Percentiles rank a stretch among this genome's conserved stretches.
These are phyloP conservation scores for Rhagophthalmus giganteus DNA, from an alignment of 2,888 invertebrate species.

Conservation along the genomic window DNA sequence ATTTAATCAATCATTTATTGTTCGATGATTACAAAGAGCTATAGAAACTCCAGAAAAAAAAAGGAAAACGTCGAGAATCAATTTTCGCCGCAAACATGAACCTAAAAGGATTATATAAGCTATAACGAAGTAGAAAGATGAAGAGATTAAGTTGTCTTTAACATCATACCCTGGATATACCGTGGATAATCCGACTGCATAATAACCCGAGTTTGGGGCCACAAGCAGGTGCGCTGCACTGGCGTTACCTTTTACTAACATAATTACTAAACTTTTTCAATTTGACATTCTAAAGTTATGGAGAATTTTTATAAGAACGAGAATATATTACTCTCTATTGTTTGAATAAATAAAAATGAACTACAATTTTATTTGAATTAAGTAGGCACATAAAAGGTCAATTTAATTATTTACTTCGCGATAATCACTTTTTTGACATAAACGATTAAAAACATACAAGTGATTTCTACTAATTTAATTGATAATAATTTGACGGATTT, in stretches of 20 bases:
- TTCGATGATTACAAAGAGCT: constrained; percentile 2
- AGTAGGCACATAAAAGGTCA: no score
- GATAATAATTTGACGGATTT: no score
- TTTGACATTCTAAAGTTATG: constrained; percentile 39
- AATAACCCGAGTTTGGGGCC: constrained; percentile 26
- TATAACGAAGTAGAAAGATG: constrained; percentile 23
- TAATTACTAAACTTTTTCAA: constrained; percentile 47
- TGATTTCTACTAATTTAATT: no score
- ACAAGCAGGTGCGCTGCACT: constrained; percentile 31
- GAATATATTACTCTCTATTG: background rate
- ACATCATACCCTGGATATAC: constrained; percentile 17
- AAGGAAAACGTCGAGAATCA: constrained; percentile 4
- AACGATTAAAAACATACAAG: no score
- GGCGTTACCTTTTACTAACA: constrained; percentile 33
- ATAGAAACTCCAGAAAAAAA: background rate
- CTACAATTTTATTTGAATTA: no score
- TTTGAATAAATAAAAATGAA: no score
- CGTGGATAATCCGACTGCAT: constrained; percentile 26
- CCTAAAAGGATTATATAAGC: constrained; percentile 11
- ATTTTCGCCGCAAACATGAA: constrained; percentile 10
- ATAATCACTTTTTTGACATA: no score
- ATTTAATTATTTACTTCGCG: no score
- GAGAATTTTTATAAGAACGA: constrained; percentile 27
- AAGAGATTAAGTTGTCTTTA: constrained; percentile 34
- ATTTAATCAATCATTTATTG: constrained; percentile 6